Evolutionary conservation across 2,797 vertebrate species (phyloP).

Genomic region (Enteromius afrohamiltoni): DNA sequence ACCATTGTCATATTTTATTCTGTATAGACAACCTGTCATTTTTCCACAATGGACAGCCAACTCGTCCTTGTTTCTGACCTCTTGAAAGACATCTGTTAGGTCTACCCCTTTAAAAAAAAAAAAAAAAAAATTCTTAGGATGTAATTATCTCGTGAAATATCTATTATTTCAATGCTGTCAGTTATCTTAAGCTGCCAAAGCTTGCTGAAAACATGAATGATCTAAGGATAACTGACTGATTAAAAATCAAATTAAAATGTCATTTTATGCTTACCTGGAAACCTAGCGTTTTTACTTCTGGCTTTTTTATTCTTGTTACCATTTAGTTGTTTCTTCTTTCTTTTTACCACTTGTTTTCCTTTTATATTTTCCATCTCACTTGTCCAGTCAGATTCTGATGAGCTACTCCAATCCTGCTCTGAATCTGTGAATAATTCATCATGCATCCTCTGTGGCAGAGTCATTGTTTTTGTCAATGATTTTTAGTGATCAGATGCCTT

Average conservation of each 20-base stretch:
- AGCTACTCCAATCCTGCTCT: not conserved
- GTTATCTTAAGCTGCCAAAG: not conserved
- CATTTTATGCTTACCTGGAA: conserved; percentile 1
- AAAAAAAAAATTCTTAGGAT: not conserved
- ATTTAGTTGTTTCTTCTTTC: not conserved
- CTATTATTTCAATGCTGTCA: not conserved
- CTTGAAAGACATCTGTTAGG: not conserved
- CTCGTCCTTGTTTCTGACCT: not conserved
- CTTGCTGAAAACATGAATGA: not conserved
- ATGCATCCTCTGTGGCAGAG: not conserved
- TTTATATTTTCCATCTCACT: not conserved
- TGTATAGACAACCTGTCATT: not conserved
- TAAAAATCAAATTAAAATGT: not conserved
- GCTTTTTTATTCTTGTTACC: not conserved
- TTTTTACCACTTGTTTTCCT: not conserved
- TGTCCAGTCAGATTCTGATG: conserved; percentile 9
- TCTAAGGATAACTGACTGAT: not conserved
- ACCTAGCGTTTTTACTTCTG: not conserved
- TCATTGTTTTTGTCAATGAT: not conserved
- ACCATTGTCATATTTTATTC: not conserved
- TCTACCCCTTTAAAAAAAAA: not conserved
- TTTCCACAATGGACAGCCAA: not conserved
- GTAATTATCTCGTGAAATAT: no score
- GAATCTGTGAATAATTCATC: not conserved
- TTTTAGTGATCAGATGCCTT: not conserved